phyloP scores from a whole-genome alignment of 2,113 vertebrate species.

The Crotalus helleri region DNA sequence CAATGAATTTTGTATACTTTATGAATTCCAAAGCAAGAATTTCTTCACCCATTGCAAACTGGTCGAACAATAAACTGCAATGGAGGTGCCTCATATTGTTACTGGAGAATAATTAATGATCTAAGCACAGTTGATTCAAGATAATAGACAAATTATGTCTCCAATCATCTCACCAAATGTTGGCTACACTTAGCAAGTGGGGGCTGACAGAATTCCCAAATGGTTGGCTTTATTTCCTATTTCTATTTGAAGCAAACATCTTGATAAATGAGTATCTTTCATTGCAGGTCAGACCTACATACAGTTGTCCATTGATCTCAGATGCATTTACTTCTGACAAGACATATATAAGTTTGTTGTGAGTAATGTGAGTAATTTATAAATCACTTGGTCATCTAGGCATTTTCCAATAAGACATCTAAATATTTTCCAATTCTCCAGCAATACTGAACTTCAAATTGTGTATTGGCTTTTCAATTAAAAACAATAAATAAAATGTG shows the following conservation, averaged over 20 bases:
- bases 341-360: neutral
- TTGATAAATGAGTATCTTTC: neutral
- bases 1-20: neutral
- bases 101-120: neutral
- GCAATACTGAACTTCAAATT: neutral
- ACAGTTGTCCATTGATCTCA: neutral
- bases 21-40: neutral
- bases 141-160: neutral
- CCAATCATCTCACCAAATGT: neutral
- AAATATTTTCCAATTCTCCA: neutral
- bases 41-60: neutral
- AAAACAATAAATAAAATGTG: neutral
- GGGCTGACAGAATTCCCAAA: neutral
- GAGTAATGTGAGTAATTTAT: neutral
- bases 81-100: neutral
- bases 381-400: neutral
- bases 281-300: neutral
- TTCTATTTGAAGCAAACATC: neutral
- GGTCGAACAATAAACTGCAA: neutral
- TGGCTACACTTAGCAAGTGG: neutral
- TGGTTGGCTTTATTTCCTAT: neutral
- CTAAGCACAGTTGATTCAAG: neutral
- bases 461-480: neutral
- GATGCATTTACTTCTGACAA: neutral
- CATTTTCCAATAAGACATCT: neutral